Percentiles rank a stretch among this genome's conserved stretches.
These are phyloP conservation scores for Drosophila lowei DNA, from an alignment of 1,140 invertebrate species.

Conservation along the genomic window DNA sequence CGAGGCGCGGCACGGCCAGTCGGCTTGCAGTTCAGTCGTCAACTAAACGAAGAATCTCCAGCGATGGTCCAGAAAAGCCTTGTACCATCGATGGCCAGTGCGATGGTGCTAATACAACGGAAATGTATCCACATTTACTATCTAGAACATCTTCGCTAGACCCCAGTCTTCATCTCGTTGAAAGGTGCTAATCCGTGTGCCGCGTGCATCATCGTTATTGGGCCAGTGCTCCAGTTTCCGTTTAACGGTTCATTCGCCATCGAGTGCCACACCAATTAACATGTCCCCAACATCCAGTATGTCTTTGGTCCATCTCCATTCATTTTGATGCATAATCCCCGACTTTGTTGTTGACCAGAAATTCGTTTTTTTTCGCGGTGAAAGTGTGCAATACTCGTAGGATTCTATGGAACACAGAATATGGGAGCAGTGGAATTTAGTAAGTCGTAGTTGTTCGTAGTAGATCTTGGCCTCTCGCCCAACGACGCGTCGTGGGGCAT, in stretches of 20 bases:
- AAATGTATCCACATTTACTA: slow-evolving; percentile 26
- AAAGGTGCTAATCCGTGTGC: slow-evolving; percentile 72
- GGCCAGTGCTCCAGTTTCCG: slow-evolving; percentile 68
- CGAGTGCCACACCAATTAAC: slow-evolving; percentile 67
- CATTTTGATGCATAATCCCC: slow-evolving; percentile 60
- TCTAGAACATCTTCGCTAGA: slow-evolving; percentile 62
- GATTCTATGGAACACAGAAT: slow-evolving; percentile 18
- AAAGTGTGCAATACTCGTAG: slow-evolving; percentile 61
- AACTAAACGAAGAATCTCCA: slow-evolving; percentile 51
- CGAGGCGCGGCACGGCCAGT: slow-evolving; percentile 43
- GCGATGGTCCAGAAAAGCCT: slow-evolving; percentile 60
- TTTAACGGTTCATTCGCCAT: slow-evolving; percentile 76
- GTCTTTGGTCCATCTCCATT: slow-evolving; percentile 46
- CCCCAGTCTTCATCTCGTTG: slow-evolving; percentile 21
- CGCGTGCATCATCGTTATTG: slow-evolving; percentile 61
- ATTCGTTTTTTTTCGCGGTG: slow-evolving; percentile 70
- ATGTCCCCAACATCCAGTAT: slow-evolving; percentile 24
- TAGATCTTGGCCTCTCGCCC: slow-evolving; percentile 3
- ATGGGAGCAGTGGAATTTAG: slow-evolving; percentile 15
- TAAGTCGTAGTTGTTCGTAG: slow-evolving; percentile 29
- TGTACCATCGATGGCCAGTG: slow-evolving; percentile 1
- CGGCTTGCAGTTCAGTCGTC: slow-evolving; percentile 40
- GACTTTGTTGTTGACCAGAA: slow-evolving; percentile 48
- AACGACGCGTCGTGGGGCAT: slow-evolving; percentile 11
- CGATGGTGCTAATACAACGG: slow-evolving; percentile 62